Base-by-base conservation (phyloP, 2,888 invertebrate genomes). In the Microplitis deprimator region DNA sequence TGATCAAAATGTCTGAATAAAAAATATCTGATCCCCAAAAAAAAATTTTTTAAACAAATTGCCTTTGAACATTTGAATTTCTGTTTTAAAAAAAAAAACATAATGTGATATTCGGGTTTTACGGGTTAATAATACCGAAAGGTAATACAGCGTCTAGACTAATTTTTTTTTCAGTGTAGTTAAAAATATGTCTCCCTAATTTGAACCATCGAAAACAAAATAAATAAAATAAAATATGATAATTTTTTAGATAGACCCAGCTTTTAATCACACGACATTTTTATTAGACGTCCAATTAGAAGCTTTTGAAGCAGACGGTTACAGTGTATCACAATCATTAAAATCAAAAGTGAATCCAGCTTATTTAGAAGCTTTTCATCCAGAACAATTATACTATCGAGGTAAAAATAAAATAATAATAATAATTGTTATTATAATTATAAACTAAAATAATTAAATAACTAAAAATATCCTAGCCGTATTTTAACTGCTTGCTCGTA, bases 261-360 rank as follows among this genome's bases (percentile, higher is more conserved):
- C 81, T 78, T 81, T 80, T 64, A 80, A 81, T 80, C 81, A 78
- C 61, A 81, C 82, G 0, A 80, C 82, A 4, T 87, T 88, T 38
- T 62, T 87, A 64, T 80, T 80, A 20, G 85, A 87, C 73, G 83
- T 88, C 50, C 84, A 85, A 79, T 79, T 82, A 71, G 80, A 83
- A 16, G 80, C 82, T 6, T 85, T 89, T 83, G 87, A 87, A 39
- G 83, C 82, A 67, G 88, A 88, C 70, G 84, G 84, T 4, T 88
- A 87, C 79, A 83, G 82, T 39, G 80, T 85, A 8, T 86, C 88
- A 7, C 86, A 82, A 73, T 79, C 87, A 1, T 80, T 87, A 4
- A 78, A 81, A 20, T 81, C 84, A 4, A 85, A 82, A 71, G 77
- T 85, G 61, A 83, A 85, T 80, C 82, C 82, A 4, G 75, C 73